phyloP scores from a whole-genome alignment of 2,888 invertebrate species.

The Eurois occulta region DNA sequence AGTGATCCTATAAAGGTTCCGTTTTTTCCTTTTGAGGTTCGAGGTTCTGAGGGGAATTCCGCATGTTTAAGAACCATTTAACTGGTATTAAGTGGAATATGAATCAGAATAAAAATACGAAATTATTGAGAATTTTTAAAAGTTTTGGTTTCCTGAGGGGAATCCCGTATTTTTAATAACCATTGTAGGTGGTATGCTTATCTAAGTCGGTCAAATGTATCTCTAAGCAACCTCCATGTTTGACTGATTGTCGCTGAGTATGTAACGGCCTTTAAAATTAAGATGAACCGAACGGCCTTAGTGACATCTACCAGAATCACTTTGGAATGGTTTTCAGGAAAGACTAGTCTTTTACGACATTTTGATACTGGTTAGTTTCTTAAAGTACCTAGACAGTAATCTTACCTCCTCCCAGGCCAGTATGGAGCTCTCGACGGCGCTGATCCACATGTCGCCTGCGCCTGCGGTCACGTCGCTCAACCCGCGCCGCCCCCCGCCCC shows the following conservation, averaged over 20 bases:
- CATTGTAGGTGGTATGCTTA: background rate
- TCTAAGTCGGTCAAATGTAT: background rate
- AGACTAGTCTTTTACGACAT: background rate
- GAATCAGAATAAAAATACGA: background rate
- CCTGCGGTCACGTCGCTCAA: conserved; percentile 81
- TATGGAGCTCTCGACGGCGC: conserved; percentile 92
- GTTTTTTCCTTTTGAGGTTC: too few species aligned
- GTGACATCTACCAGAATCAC: background rate
- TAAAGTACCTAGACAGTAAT: background rate
- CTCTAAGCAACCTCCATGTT: background rate
- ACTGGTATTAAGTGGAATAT: background rate
- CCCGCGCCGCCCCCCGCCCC: conserved; percentile 77
- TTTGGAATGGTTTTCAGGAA: background rate
- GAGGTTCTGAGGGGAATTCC: background rate
- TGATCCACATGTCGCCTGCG: conserved; percentile 92
- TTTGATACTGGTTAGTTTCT: background rate
- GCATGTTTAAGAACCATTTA: background rate
- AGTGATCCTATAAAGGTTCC: too few species aligned
- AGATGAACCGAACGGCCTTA: too few species aligned
- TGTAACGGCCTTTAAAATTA: background rate
- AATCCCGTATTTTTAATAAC: background rate
- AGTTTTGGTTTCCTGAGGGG: background rate
- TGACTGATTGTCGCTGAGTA: background rate
- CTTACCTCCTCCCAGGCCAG: conserved; percentile 92
- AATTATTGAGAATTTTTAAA: background rate